Percentiles rank a stretch among this genome's conserved stretches.
Conservation (phyloP, 2,113 vertebrate species). For the Australoheros scitulus region DNA sequence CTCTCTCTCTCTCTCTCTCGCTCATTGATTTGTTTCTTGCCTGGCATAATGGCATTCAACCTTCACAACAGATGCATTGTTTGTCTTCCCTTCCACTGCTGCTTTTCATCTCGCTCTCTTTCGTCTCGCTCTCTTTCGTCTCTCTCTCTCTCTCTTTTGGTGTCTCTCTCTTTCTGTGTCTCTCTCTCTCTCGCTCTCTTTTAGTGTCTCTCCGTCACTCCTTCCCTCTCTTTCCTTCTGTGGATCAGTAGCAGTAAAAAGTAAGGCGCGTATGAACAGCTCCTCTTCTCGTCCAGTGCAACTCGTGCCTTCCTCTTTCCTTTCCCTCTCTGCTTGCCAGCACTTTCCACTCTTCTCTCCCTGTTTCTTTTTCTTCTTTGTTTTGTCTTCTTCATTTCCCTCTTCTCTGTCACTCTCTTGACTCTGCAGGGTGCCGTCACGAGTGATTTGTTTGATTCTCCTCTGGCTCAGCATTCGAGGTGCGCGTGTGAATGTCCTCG, state of each 20-base stretch:
- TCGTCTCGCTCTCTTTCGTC: neutral
- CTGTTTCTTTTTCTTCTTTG: constrained; percentile 55
- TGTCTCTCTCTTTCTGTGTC: too few species aligned
- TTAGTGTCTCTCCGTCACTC: neutral
- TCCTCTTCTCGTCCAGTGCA: constrained; percentile 40
- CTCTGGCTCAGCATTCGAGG: constrained; percentile 44
- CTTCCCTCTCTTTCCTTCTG: constrained; percentile 2
- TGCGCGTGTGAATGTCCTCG: constrained; percentile 66
- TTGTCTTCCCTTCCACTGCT: constrained; percentile 49
- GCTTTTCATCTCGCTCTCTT: constrained; percentile 14
- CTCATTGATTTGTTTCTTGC: constrained; percentile 48
- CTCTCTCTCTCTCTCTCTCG: neutral
- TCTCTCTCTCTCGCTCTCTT: neutral
- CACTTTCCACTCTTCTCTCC: constrained; percentile 65
- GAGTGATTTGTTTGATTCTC: constrained; percentile 59
- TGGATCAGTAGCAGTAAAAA: constrained; percentile 56
- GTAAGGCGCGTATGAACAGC: constrained; percentile 47
- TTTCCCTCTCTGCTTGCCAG: constrained; percentile 5
- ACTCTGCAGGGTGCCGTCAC: constrained; percentile 56
- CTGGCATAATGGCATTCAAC: constrained; percentile 50
- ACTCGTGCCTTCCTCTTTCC: constrained; percentile 45
- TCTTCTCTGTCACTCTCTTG: constrained; percentile 19
- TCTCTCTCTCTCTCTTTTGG: neutral
- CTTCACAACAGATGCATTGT: constrained; percentile 64
- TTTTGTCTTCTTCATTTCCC: constrained; percentile 43